phyloP scores from a whole-genome alignment of 1,140 invertebrate genomes.

The Cryptotermes secundus region DNA sequence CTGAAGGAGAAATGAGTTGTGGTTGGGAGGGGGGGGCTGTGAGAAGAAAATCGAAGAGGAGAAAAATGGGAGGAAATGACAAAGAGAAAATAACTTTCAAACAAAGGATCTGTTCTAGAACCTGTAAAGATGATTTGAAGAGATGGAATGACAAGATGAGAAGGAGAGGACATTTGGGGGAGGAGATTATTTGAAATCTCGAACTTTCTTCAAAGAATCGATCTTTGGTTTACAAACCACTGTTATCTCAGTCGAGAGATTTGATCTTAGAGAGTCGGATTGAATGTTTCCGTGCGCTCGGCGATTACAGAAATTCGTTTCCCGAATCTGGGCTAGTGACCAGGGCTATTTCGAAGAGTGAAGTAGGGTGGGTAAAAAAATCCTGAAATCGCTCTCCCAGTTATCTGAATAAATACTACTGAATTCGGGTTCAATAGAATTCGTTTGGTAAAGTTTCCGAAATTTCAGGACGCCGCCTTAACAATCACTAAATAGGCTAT shows the following conservation, averaged over 20 bases:
- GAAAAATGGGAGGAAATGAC: neutral
- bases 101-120: neutral
- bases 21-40: neutral
- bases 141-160: neutral
- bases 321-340: neutral
- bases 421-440: too few species aligned
- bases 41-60: neutral
- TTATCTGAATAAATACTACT: neutral
- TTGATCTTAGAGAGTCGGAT: neutral
- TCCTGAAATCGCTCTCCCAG: neutral
- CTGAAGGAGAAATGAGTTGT: neutral
- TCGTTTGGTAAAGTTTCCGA: too few species aligned
- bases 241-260: neutral
- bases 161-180: neutral
- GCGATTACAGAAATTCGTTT: neutral
- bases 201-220: neutral
- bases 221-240: slow-evolving; percentile 10
- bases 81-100: slow-evolving; percentile 14
- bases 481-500: too few species aligned
- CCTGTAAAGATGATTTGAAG: neutral
- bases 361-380: neutral
- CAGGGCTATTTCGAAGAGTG: neutral
- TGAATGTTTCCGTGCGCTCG: neutral
- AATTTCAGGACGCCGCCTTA: too few species aligned
- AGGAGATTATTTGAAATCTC: neutral